Conservation (phyloP, 2,888 invertebrate species). For the Schizotus pectinicornis region DNA sequence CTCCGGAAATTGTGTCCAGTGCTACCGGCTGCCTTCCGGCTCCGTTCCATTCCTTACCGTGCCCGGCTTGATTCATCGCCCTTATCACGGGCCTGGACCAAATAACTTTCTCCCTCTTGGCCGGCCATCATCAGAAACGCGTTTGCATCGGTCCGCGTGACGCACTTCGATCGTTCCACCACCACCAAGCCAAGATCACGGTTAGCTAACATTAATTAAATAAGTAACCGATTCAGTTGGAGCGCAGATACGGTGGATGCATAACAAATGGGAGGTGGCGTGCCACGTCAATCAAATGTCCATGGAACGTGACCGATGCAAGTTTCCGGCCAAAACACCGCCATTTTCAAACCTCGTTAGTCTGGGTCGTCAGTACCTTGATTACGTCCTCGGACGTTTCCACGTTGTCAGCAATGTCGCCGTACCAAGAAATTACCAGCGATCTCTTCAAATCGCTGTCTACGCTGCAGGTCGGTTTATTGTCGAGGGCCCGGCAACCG, state of each 20-base stretch:
- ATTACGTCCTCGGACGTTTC: slow-evolving; percentile 29
- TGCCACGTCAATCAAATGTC: slow-evolving; percentile 36
- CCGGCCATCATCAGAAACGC: neutral
- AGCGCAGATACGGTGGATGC: slow-evolving; percentile 34
- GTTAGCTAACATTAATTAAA: slow-evolving; percentile 31
- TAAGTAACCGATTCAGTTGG: slow-evolving; percentile 32
- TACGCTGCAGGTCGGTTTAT: neutral
- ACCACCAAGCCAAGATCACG: no score
- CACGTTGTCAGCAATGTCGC: slow-evolving; percentile 28
- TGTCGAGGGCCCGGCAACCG: slow-evolving; percentile 8
- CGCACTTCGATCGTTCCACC: slow-evolving; percentile 12
- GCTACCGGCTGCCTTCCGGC: slow-evolving; percentile 56
- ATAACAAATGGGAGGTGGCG: slow-evolving; percentile 40
- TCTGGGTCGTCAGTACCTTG: slow-evolving; percentile 34
- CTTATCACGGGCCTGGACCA: slow-evolving; percentile 47
- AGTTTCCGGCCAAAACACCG: slow-evolving; percentile 33
- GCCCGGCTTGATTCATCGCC: slow-evolving; percentile 47
- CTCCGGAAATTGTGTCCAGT: slow-evolving; percentile 60
- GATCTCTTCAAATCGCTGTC: slow-evolving; percentile 5
- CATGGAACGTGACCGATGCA: slow-evolving; percentile 33
- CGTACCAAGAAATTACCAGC: slow-evolving; percentile 8
- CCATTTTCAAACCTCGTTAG: slow-evolving; percentile 29
- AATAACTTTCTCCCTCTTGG: slow-evolving; percentile 40
- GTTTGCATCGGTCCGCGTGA: slow-evolving; percentile 11
- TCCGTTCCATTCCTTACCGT: slow-evolving; percentile 56